phyloP scores from a whole-genome alignment of 2,113 vertebrate genomes.

The Macrotus californicus region DNA sequence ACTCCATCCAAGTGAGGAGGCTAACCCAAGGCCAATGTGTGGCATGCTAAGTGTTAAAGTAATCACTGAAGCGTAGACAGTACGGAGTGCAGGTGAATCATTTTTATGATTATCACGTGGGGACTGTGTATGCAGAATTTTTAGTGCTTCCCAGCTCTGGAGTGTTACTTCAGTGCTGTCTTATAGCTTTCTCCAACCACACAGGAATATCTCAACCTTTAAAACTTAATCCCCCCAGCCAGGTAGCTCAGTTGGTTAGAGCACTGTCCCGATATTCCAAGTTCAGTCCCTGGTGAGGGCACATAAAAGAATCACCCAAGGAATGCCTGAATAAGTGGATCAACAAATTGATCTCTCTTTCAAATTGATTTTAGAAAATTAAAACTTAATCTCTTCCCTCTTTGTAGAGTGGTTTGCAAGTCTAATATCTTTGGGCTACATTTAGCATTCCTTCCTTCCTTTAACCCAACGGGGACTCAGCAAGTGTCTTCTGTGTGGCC shows the following conservation, averaged over 20 bases:
- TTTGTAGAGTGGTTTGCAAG: background rate
- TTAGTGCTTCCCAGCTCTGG: background rate
- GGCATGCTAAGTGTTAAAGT: background rate
- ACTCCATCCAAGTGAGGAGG: background rate
- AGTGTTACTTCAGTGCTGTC: background rate
- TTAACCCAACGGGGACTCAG: background rate
- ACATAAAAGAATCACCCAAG: no score
- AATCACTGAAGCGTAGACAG: background rate
- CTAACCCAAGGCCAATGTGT: background rate
- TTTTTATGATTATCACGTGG: background rate
- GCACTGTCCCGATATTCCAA: no score
- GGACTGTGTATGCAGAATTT: background rate
- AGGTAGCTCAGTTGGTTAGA: no score
- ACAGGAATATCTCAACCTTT: background rate
- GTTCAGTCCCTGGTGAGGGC: no score
- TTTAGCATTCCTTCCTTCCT: background rate
- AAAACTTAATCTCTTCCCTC: background rate
- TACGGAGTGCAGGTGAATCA: background rate
- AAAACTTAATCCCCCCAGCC: background rate
- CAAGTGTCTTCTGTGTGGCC: background rate
- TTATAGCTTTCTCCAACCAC: background rate
- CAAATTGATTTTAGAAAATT: no score
- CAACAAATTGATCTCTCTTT: no score
- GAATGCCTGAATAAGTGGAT: no score
- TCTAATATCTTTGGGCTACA: background rate